A percentile compares a stretch with the other conserved stretches of the same genome.
phyloP scores from a whole-genome alignment of 2,113 vertebrate species.

The Prunella himalayana region DNA sequence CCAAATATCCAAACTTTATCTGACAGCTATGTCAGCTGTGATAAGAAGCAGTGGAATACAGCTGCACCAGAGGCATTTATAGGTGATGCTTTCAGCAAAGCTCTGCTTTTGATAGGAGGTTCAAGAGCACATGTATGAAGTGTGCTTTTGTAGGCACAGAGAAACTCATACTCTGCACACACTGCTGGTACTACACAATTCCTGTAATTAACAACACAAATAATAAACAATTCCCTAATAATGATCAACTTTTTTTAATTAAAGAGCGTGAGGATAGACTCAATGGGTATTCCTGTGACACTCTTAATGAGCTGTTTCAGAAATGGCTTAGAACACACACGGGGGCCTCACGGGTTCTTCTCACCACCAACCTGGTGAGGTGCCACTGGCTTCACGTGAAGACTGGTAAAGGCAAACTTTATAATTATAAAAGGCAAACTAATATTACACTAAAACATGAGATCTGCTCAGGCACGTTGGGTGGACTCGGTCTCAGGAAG shows the following conservation, averaged over 20 bases:
- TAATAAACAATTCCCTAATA: background rate
- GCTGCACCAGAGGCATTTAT: background rate
- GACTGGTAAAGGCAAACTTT: background rate
- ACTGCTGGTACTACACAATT: background rate
- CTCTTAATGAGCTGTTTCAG: background rate
- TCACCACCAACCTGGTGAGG: background rate
- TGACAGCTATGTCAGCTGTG: background rate
- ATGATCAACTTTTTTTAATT: background rate
- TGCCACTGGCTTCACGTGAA: background rate
- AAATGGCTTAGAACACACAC: background rate
- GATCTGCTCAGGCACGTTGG: background rate
- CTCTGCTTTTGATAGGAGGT: background rate
- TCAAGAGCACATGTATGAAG: background rate
- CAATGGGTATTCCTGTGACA: background rate
- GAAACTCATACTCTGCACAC: background rate
- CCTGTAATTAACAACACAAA: background rate
- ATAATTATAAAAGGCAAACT: background rate
- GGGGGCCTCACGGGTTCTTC: fast-evolving
- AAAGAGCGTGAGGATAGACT: background rate
- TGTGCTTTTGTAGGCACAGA: fast-evolving
- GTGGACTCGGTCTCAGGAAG: fast-evolving
- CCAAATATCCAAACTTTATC: background rate
- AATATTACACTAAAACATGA: background rate
- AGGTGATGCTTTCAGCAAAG: background rate
- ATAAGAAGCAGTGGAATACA: background rate